Base-by-base conservation (phyloP, 30 jellyfish, hydroid and myxozoan genomes). In the Aurelia aurita complex sp. Pacific region DNA sequence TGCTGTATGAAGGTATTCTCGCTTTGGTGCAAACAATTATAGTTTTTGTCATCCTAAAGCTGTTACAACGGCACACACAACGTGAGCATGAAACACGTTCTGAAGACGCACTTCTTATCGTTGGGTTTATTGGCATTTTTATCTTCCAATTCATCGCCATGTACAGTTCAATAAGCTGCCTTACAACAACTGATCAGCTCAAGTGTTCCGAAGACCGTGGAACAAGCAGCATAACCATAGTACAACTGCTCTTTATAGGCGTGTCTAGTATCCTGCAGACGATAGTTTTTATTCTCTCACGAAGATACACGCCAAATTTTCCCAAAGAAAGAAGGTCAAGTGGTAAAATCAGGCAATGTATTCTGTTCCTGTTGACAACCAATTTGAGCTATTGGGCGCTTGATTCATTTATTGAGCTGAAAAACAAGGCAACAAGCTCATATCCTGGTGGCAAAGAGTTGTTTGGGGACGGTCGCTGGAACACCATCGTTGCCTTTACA, bases 381-480 rank as follows among this genome's bases (percentile, higher is more conserved):
- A 80, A 80, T 42, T 67, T 80, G 73, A 71, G 89, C 36, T 80
- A 66, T 67, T 80, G 89, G 89, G 89, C 89, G 15, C 52, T 80
- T 34, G 89, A 80, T 54, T 63, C 89, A 14, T 80, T 80, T 35
- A 72, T 80, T 23, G 89, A 80, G 82, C 67, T 80, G 81, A 80
- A 80, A 67, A 76, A 69, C 57, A 50, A 53, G 23, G 82, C 81
- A 34, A 66, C 23, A 38, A 57, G 68, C 33, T 77, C 87, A 43
- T 80, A 80, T 53, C 89, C 89, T 11, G 23, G 64, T 53, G 82
- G 81, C 43, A 51, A 35, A 66, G 69, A 10, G 7, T 71, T 52
- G 32, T 66, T 66, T 65, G 69, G 61, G 13, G 64, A 32, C 10
- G 74, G 14, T 46, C 57, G 2, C 50, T 80, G 89, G 89, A 18